Percentiles rank a stretch among this genome's conserved stretches.
Evolutionary conservation across 37 sponge, comb jelly and placozoan species (phyloP).

Genomic region (Petrosia ficiformis): DNA sequence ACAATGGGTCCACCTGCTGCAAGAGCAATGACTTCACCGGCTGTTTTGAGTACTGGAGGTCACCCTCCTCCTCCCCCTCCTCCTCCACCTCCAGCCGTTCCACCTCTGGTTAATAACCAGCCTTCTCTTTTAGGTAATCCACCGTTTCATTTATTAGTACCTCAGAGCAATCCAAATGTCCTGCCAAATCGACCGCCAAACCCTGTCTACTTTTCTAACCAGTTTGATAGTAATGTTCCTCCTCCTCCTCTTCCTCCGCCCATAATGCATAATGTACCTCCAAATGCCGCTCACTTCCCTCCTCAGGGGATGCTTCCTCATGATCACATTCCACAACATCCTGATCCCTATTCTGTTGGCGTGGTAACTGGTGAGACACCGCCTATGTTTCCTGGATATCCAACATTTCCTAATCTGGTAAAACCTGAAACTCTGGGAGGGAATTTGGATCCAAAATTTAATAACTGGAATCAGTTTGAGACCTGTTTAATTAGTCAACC

Average conservation of each 20-base stretch:
- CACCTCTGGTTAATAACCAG: conserved; percentile 3
- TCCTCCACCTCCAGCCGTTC: conserved; percentile 1
- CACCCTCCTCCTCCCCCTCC: conserved; percentile 12
- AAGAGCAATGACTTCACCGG: neutral
- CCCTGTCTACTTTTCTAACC: conserved; percentile 11
- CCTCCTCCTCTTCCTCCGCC: conserved; percentile 15
- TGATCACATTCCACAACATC: neutral
- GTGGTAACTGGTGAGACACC: no score
- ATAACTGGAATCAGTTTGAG: no score
- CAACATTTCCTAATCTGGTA: no score
- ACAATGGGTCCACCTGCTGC: no score
- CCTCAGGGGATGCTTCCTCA: neutral
- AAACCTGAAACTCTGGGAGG: no score
- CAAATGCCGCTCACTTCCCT: neutral
- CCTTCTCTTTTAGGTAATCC: conserved; percentile 59
- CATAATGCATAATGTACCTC: conserved; percentile 14
- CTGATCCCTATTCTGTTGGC: no score
- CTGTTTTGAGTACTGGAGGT: neutral
- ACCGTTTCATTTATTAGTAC: conserved; percentile 42
- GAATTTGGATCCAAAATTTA: no score
- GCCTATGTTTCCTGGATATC: no score
- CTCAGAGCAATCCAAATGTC: conserved; percentile 14
- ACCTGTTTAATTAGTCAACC: no score
- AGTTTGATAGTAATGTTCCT: neutral
- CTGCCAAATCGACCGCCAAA: conserved; percentile 11